Conservation (phyloP, 2,113 vertebrate genomes). For the human region GRCh38 chr2:135226501-135227000, state of each 20-base stretch:
- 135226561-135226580: neutral
- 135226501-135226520: neutral
- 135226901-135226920: neutral
- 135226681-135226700: neutral
- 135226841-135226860: neutral
- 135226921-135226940: constrained; percentile 1
- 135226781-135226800: neutral
- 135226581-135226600: constrained; percentile 39
- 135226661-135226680: neutral
- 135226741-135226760: neutral
- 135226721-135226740: neutral
- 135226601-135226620: neutral
- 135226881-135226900: neutral
- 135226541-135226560: neutral
- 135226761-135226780: neutral
- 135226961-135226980: neutral
- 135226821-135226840: neutral
- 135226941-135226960: neutral
- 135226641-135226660: neutral
- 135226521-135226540: neutral
- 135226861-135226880: neutral
- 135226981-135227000: constrained; percentile 1
- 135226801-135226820: neutral
- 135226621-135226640: neutral
- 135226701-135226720: neutral